A percentile compares a stretch with the other conserved stretches of the same genome.
phyloP scores from a whole-genome alignment of 2,888 invertebrate genomes.

The Yponomeuta evonymella region DNA sequence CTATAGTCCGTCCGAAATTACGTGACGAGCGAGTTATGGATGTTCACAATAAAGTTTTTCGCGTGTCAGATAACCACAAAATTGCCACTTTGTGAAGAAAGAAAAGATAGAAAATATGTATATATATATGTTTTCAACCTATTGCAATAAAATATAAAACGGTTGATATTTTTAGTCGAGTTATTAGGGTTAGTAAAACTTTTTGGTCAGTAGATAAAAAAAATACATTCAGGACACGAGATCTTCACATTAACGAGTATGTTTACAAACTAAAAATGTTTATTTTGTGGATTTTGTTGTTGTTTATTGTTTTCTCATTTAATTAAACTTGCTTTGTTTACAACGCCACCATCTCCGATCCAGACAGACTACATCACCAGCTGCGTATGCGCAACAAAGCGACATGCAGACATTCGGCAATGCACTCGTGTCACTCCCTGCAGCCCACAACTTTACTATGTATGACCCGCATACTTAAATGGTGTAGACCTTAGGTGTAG shows the following conservation, averaged over 20 bases:
- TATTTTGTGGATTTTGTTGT: no score
- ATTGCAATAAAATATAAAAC: no score
- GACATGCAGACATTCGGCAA: slow-evolving; percentile 6
- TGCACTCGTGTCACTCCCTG: background rate
- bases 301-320: no score
- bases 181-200: no score
- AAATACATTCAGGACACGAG: no score
- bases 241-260: no score
- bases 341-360: background rate
- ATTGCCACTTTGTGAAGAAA: background rate
- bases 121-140: no score
- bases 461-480: background rate
- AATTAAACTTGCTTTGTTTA: background rate
- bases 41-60: background rate
- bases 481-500: background rate
- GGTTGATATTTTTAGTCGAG: no score
- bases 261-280: no score
- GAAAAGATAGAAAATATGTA: background rate
- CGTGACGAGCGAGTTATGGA: background rate
- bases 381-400: background rate
- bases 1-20: background rate
- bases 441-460: background rate
- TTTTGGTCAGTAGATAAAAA: no score
- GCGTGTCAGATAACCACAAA: no score
- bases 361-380: background rate